Conservation (phyloP, 2,888 invertebrate genomes). For the Pyrgus malvae region DNA sequence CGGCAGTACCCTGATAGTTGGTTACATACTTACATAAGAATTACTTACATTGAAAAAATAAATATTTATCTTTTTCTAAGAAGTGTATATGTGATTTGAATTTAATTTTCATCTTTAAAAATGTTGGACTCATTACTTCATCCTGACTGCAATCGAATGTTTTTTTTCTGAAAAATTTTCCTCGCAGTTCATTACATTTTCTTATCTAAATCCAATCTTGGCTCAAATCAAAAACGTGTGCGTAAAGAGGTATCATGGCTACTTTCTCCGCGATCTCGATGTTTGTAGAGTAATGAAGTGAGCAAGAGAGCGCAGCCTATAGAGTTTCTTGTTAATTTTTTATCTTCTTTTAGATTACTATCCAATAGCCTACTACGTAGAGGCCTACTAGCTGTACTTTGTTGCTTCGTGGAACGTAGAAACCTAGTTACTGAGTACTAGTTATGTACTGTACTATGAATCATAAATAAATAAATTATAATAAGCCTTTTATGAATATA, state of each 20-base stretch:
- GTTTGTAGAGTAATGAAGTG: conserved; percentile 17
- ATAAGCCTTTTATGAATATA: no score
- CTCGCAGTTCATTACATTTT: conserved; percentile 2
- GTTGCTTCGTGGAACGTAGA: no score
- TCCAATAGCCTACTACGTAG: conserved; percentile 5
- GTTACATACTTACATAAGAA: no score
- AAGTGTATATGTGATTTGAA: no score
- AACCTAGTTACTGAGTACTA: no score
- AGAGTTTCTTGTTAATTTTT: conserved; percentile 14
- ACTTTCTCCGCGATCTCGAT: conserved; percentile 18
- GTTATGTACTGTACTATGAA: no score
- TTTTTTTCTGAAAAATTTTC: conserved; percentile 3
- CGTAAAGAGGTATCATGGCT: conserved; percentile 7
- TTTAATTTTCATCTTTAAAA: not conserved
- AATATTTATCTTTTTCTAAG: no score
- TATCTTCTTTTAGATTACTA: conserved; percentile 4
- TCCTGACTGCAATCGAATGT: not conserved
- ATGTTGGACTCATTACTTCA: not conserved
- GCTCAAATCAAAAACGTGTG: conserved; percentile 25
- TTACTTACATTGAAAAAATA: no score
- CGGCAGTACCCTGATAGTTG: no score
- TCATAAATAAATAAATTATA: no score
- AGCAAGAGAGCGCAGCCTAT: conserved; percentile 16
- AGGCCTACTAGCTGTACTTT: not conserved
- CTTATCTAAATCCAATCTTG: conserved; percentile 17